A percentile compares a stretch with the other conserved stretches of the same genome.
Evolutionary conservation across 2,888 invertebrate species (phyloP).

Genomic region (Mayetiola destructor): DNA sequence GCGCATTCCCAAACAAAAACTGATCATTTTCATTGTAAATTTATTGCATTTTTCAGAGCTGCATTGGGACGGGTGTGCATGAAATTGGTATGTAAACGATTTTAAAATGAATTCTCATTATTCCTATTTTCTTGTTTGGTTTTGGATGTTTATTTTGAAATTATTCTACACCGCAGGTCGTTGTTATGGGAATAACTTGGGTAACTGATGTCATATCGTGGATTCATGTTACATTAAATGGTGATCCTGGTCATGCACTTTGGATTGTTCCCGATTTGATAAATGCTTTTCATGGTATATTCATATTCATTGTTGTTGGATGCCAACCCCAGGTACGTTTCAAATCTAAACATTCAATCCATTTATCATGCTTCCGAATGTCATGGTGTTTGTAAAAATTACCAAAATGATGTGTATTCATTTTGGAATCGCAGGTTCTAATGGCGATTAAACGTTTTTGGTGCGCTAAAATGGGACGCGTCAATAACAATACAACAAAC

Average conservation of each 20-base stretch:
- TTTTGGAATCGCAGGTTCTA: slow-evolving; percentile 38
- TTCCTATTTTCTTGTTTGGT: no score
- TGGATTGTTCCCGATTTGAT: slow-evolving; percentile 77
- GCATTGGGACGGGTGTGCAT: slow-evolving; percentile 74
- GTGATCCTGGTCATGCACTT: slow-evolving; percentile 53
- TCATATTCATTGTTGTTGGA: slow-evolving; percentile 47
- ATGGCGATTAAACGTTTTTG: slow-evolving; percentile 51
- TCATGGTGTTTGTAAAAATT: no score
- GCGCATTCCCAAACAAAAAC: neutral
- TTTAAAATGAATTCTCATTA: no score
- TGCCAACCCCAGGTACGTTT: slow-evolving; percentile 64
- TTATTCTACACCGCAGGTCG: no score
- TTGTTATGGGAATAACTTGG: slow-evolving; percentile 69
- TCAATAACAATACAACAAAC: slow-evolving; percentile 41
- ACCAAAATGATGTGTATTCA: no score
- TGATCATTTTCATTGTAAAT: neutral
- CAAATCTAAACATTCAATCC: neutral
- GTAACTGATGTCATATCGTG: slow-evolving; percentile 71
- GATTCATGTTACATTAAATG: slow-evolving; percentile 35
- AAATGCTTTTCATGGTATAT: slow-evolving; percentile 66
- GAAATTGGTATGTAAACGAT: no score
- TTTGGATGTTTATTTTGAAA: no score
- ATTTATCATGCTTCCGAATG: neutral
- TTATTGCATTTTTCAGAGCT: slow-evolving; percentile 32
- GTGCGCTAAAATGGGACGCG: slow-evolving; percentile 43